phyloP scores from a whole-genome alignment of 2,888 invertebrate genomes.

The Morpho achilles region DNA sequence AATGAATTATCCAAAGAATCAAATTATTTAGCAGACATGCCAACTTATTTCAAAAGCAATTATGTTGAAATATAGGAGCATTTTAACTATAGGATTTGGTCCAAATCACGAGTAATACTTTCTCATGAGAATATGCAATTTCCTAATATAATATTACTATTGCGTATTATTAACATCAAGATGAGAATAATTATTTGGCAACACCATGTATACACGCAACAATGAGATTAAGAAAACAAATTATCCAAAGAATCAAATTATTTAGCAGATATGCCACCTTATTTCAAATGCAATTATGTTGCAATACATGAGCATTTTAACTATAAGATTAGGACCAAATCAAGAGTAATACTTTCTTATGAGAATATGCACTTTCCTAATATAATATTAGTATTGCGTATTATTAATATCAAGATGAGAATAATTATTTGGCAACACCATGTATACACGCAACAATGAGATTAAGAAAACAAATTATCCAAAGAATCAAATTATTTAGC shows the following conservation, averaged over 20 bases:
- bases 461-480: conserved; percentile 10
- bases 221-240: conserved; percentile 9
- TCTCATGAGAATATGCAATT: neutral
- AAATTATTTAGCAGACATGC: too few relatives aligned
- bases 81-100: neutral
- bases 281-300: conserved; percentile 10
- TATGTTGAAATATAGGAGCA: neutral
- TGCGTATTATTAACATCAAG: conserved; percentile 12
- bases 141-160: conserved; percentile 8
- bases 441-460: conserved; percentile 9
- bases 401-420: conserved; percentile 10
- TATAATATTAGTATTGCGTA: conserved; percentile 13
- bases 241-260: conserved; percentile 1
- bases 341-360: too few relatives aligned
- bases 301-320: too few relatives aligned
- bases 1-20: too few relatives aligned
- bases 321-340: too few relatives aligned
- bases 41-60: too few relatives aligned
- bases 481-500: neutral
- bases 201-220: conserved; percentile 10
- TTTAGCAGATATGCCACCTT: conserved; percentile 1
- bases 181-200: conserved; percentile 12
- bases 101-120: neutral
- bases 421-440: conserved; percentile 11
- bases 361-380: neutral